A percentile compares a stretch with the other conserved stretches of the same genome.
Conservation (phyloP, 1,140 invertebrate species). For the Limonius californicus region DNA sequence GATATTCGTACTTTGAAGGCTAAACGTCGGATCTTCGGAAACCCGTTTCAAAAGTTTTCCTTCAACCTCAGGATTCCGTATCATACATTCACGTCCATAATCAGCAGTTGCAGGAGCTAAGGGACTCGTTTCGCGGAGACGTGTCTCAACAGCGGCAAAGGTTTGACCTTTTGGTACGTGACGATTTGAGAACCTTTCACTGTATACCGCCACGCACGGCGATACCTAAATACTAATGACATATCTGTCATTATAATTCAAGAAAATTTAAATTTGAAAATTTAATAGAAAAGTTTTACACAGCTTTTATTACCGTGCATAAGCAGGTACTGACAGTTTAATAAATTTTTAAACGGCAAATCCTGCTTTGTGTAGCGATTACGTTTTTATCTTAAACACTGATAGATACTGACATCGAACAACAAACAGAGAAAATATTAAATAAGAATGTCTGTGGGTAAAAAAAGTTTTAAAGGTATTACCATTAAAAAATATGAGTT, state of each 20-base stretch:
- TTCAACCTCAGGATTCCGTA: conserved; percentile 5
- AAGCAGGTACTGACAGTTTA: no score
- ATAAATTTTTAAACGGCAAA: no score
- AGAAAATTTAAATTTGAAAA: neutral
- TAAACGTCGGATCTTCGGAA: neutral
- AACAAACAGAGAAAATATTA: no score
- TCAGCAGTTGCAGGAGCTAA: conserved; percentile 13
- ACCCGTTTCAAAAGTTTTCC: conserved; percentile 10
- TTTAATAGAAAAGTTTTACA: no score
- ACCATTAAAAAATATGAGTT: no score
- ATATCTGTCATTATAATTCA: conserved; percentile 10
- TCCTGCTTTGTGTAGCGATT: neutral
- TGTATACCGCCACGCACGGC: neutral
- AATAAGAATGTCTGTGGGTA: no score
- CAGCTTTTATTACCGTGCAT: no score
- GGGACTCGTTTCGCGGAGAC: conserved; percentile 3
- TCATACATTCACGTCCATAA: neutral
- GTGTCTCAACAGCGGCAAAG: conserved; percentile 12
- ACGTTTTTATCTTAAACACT: neutral
- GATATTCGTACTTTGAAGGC: neutral
- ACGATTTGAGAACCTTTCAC: conserved; percentile 2
- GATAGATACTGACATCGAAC: neutral
- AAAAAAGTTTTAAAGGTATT: no score
- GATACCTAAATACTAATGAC: conserved; percentile 12
- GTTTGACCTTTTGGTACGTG: conserved; percentile 13